Conservation (phyloP, 2,888 invertebrate genomes). For the Chrysolina oricalcia region DNA sequence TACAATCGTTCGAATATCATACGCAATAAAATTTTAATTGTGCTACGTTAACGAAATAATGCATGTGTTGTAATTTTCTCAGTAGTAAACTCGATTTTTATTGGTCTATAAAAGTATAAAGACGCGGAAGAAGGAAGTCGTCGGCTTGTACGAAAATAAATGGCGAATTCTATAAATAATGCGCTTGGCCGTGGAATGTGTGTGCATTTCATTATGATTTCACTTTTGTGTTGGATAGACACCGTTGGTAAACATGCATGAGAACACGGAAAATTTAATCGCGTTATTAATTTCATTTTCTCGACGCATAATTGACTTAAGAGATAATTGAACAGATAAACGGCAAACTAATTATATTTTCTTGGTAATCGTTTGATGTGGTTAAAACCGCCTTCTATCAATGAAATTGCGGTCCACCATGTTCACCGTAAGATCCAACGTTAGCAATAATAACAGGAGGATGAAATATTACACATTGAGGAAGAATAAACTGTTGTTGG, state of each 20-base stretch:
- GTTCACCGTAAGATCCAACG: neutral
- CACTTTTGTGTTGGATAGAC: conserved; percentile 20
- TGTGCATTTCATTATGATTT: conserved; percentile 15
- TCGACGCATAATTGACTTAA: neutral
- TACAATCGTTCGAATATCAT: neutral
- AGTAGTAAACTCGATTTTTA: conserved; percentile 10
- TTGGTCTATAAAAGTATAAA: conserved; percentile 21
- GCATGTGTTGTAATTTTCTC: neutral
- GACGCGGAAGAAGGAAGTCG: conserved; percentile 21
- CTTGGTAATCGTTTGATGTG: neutral
- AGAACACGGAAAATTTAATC: conserved; percentile 14
- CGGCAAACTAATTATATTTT: conserved; percentile 8
- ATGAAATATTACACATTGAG: too few relatives aligned
- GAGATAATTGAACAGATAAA: conserved; percentile 8
- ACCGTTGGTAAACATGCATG: conserved; percentile 22
- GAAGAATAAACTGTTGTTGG: neutral
- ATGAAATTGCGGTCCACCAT: neutral
- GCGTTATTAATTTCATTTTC: conserved; percentile 21
- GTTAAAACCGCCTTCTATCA: neutral
- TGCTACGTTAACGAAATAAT: neutral
- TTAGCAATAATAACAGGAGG: neutral
- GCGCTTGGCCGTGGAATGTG: conserved; percentile 9
- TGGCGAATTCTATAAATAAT: conserved; percentile 21
- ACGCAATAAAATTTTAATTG: neutral
- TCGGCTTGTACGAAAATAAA: conserved; percentile 13